A percentile compares a stretch with the other conserved stretches of the same genome.
Evolutionary conservation across 2,797 vertebrate species (phyloP).

Genomic region (Mormyrus proboscirostris): DNA sequence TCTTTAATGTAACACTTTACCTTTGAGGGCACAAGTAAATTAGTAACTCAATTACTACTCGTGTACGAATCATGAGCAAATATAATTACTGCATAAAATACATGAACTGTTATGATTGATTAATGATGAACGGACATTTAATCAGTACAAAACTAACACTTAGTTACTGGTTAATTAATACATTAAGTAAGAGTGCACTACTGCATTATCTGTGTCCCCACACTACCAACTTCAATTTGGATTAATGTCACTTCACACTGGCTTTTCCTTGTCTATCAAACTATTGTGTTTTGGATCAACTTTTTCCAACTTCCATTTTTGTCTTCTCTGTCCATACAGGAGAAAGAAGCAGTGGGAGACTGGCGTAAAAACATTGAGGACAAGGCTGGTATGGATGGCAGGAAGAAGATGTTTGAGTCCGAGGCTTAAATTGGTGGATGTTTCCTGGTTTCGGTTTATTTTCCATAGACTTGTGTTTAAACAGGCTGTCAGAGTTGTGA

Average conservation of each 20-base stretch:
- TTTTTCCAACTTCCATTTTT: not conserved
- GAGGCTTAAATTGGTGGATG: slow-evolving; percentile 59
- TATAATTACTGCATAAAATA: not conserved
- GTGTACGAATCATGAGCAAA: not conserved
- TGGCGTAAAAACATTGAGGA: slow-evolving; percentile 97
- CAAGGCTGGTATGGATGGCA: slow-evolving; percentile 85
- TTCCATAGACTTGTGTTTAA: slow-evolving; percentile 15
- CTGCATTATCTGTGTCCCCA: not conserved
- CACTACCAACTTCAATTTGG: not conserved
- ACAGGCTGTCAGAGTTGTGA: not conserved
- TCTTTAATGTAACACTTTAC: not conserved
- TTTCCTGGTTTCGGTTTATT: slow-evolving; percentile 21
- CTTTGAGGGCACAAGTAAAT: not conserved
- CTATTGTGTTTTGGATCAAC: not conserved
- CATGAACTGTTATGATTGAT: not conserved
- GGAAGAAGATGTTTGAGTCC: slow-evolving; percentile 96
- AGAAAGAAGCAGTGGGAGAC: slow-evolving; percentile 75
- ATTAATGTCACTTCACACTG: not conserved
- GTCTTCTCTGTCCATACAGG: slow-evolving; percentile 20
- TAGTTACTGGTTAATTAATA: not conserved
- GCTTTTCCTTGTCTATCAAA: not conserved
- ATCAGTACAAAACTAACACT: not conserved
- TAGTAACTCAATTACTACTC: not conserved
- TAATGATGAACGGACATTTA: not conserved
- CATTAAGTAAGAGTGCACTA: not conserved